A percentile compares a stretch with the other conserved stretches of the same genome.
Evolutionary conservation across 1,140 invertebrate species (phyloP).

Genomic region (Oedothorax gibbosus): DNA sequence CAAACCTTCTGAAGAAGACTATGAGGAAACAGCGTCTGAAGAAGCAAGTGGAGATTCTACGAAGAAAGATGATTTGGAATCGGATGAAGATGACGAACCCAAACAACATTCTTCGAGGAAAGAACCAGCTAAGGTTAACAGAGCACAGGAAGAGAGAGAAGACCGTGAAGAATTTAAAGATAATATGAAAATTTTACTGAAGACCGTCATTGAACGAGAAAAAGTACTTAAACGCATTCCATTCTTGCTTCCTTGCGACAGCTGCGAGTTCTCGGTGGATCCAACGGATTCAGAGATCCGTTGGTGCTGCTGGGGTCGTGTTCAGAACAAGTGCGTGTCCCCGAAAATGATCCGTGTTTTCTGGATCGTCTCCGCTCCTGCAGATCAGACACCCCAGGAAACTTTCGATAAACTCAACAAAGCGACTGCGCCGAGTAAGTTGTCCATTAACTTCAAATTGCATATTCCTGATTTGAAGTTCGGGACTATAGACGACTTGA

Average conservation of each 20-base stretch:
- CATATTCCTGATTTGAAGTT: constrained; percentile 30
- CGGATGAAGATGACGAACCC: background rate
- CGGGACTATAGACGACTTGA: constrained; percentile 8
- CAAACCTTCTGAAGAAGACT: background rate
- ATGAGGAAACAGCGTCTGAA: background rate
- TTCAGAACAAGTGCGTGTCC: background rate
- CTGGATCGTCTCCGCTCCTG: constrained; percentile 29
- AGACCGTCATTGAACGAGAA: background rate
- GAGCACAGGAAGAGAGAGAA: background rate
- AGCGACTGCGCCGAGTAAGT: constrained; percentile 17
- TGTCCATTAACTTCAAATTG: constrained; percentile 60
- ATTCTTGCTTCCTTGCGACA: background rate
- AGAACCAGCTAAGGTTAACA: background rate
- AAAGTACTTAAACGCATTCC: background rate
- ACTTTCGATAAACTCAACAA: background rate
- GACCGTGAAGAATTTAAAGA: background rate
- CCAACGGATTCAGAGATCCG: too few relatives aligned
- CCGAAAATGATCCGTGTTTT: background rate
- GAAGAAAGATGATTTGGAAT: background rate
- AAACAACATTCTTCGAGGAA: background rate
- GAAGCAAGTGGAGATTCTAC: background rate
- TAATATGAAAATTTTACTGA: background rate
- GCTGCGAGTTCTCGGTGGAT: constrained; percentile 15
- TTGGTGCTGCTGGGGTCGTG: background rate
- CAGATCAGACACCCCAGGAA: background rate